A percentile compares a stretch with the other conserved stretches of the same genome.
phyloP scores from a whole-genome alignment of 2,888 invertebrate genomes.

The Melieria omissa region DNA sequence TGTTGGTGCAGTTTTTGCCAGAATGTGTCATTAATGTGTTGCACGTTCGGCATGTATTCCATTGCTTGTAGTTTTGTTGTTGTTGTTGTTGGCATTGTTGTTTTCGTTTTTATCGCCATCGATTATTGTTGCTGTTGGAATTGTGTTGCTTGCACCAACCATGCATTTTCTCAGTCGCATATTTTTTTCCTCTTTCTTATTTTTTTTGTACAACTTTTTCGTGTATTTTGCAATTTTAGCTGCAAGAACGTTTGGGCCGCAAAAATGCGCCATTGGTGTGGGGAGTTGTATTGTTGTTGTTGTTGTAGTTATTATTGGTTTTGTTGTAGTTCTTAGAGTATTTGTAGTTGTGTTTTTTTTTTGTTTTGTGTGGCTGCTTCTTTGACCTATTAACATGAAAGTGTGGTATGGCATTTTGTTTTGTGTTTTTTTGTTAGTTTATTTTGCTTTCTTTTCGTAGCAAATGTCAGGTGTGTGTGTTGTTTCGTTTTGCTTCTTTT shows the following conservation, averaged over 20 bases:
- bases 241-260: not conserved
- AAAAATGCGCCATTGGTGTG: too few relatives aligned
- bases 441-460: not conserved
- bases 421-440: constrained; percentile 7
- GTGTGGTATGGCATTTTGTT: constrained; percentile 34
- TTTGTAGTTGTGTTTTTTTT: too few relatives aligned
- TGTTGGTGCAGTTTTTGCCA: constrained; percentile 25
- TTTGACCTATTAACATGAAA: constrained; percentile 47
- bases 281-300: not conserved
- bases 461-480: too few relatives aligned
- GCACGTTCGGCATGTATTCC: constrained; percentile 43
- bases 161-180: not conserved
- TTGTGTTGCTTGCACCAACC: not conserved
- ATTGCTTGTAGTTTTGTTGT: too few relatives aligned
- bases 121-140: constrained; percentile 24
- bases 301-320: constrained; percentile 3
- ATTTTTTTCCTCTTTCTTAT: not conserved
- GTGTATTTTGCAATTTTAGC: constrained; percentile 22
- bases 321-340: too few relatives aligned
- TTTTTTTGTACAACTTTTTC: constrained; percentile 38
- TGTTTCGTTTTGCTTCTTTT: too few relatives aligned
- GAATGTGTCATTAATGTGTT: constrained; percentile 42
- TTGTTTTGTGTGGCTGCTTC: constrained; percentile 37
- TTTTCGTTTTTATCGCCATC: constrained; percentile 26
- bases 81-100: constrained; percentile 9